Percentiles rank a stretch among this genome's conserved stretches.
Conservation (phyloP, 2,888 invertebrate species). For the Agrotis segetum region DNA sequence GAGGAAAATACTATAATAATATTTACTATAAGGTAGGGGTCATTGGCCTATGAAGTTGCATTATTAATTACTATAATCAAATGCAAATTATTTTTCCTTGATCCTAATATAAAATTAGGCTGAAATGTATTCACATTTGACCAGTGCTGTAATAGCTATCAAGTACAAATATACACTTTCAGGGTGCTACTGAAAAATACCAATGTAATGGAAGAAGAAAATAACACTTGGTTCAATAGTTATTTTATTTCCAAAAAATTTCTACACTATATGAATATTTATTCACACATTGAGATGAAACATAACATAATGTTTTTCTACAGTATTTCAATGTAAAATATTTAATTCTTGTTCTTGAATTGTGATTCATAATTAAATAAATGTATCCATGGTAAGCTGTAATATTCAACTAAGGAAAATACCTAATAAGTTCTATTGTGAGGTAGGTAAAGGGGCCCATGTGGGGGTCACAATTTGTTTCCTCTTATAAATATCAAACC, state of each 20-base stretch:
- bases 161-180: no score
- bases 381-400: background rate
- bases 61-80: background rate
- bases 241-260: slow-evolving; percentile 3
- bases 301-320: slow-evolving; percentile 5
- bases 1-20: slow-evolving; percentile 33
- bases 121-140: background rate
- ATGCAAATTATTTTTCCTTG: slow-evolving; percentile 1
- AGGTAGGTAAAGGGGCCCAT: slow-evolving; percentile 13
- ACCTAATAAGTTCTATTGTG: background rate
- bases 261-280: background rate
- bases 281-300: background rate
- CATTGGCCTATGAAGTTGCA: slow-evolving; percentile 22
- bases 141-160: background rate
- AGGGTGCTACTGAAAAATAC: background rate
- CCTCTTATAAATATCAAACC: background rate
- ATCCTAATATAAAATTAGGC: background rate
- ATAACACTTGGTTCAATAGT: background rate
- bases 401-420: slow-evolving; percentile 27
- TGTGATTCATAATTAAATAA: slow-evolving; percentile 23
- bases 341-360: background rate
- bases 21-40: slow-evolving; percentile 25
- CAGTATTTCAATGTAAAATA: background rate
- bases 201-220: background rate
- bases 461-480: slow-evolving; percentile 4